Conservation (phyloP, 2,888 invertebrate genomes). For the Panorpa germanica region DNA sequence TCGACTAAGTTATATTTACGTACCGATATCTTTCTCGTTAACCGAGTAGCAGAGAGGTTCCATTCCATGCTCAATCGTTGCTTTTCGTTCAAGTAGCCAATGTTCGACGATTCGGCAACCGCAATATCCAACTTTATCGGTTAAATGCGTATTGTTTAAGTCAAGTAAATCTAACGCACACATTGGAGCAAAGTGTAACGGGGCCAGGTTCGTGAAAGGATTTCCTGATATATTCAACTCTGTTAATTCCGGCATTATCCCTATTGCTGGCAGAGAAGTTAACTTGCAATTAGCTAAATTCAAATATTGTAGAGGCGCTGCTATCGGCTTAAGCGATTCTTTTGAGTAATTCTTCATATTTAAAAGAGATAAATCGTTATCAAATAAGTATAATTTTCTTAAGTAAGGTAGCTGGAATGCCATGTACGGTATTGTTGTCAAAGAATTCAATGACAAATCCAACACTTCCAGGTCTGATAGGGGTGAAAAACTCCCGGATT, state of each 20-base stretch:
- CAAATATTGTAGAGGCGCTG: slow-evolving; percentile 27
- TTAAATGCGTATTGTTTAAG: slow-evolving; percentile 13
- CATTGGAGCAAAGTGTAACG: slow-evolving; percentile 29
- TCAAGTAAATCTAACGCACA: slow-evolving; percentile 32
- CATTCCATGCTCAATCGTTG: no score
- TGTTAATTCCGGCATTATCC: slow-evolving; percentile 26
- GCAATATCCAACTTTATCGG: no score
- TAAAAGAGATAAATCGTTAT: slow-evolving; percentile 28
- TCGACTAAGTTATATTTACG: no score
- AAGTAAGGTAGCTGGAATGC: slow-evolving; percentile 30
- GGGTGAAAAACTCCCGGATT: slow-evolving; percentile 29
- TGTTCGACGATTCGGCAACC: slow-evolving; percentile 22
- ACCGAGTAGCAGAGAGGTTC: no score
- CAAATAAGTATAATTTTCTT: slow-evolving; percentile 29
- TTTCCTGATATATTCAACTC: slow-evolving; percentile 35
- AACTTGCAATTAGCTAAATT: slow-evolving; percentile 32
- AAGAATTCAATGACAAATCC: slow-evolving; percentile 34
- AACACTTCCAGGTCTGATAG: slow-evolving; percentile 30
- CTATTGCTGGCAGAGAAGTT: slow-evolving; percentile 29
- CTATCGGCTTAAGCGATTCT: slow-evolving; percentile 27
- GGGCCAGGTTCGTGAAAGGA: slow-evolving; percentile 22
- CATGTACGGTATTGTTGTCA: slow-evolving; percentile 27
- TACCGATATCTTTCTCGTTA: no score
- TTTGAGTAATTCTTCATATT: slow-evolving; percentile 22
- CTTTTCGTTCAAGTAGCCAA: slow-evolving; percentile 26